Base-by-base conservation (phyloP, 2,797 vertebrate genomes). In the Tachyglossus aculeatus region DNA sequence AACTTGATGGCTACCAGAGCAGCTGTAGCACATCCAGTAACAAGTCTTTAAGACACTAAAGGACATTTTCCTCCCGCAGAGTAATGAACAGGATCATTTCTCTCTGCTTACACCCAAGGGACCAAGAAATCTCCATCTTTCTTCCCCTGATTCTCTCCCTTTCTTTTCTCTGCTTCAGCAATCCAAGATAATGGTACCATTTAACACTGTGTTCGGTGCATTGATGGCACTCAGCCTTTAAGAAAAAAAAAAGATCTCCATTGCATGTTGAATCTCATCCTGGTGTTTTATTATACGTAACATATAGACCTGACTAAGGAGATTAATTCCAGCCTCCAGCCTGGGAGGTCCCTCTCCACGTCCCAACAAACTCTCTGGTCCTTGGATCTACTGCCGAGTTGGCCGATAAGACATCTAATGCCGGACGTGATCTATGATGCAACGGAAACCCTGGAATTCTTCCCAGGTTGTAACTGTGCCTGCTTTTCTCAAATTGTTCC, bases 111-210 rank as follows among this genome's bases (percentile, higher is more conserved):
- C n/a, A 33, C 41, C 25, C 32, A 63, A 4, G 22, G 7, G 12
- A 54, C 18, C 54, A 34, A 41, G 58, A 67, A 54, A 36, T 10
- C 21, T 19, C 24, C 62, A 25, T 62, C 31, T 19, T 11, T 5
- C 19, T 48, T 8, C 31, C 31, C 16, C 8, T 48, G 25, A 19
- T 10, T 48, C 9, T 27, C 45, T 61, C 18, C 68, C n/a, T 15
- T 51, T 68, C n/a, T 15, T 51, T 53, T 55, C 19, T 32, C 40
- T 54, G 74, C 22, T 44, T 60, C 21, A 60, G 60, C 32, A 29
- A 21, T 4, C 50, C 25, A 74, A 70, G 54, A n/a, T n/a, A 69
- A 29, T 24, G 37, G 51, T 58, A 38, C 24, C 16, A 25, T 37
- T 66, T 50, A 61, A 44, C 13, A 55, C 11, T 38, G 37, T 39